phyloP scores from a whole-genome alignment of 1,140 invertebrate species.

The Monochamus saltuarius region DNA sequence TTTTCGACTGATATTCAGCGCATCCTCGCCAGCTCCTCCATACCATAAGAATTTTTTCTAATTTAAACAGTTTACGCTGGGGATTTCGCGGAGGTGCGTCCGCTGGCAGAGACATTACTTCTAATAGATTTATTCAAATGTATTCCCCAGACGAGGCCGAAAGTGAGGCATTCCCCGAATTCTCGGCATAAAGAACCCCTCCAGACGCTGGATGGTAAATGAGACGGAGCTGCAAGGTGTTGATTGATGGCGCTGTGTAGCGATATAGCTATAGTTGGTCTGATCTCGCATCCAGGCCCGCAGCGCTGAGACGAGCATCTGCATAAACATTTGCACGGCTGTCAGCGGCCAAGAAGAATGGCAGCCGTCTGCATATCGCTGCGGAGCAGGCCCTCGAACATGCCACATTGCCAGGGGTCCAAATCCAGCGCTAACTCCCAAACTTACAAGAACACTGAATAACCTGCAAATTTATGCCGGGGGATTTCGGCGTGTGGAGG shows the following conservation, averaged over 20 bases:
- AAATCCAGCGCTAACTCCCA: neutral
- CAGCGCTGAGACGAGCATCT: conserved; percentile 32
- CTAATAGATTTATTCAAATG: too few species aligned
- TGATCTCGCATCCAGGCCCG: conserved; percentile 23
- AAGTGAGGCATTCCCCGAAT: too few species aligned
- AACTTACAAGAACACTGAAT: conserved; percentile 12
- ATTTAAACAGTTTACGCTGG: too few species aligned
- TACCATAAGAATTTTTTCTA: too few species aligned
- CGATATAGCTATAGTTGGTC: conserved; percentile 23
- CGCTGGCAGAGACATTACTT: too few species aligned
- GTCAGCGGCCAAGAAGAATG: conserved; percentile 41
- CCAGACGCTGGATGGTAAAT: conserved; percentile 22
- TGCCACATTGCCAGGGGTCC: conserved; percentile 10
- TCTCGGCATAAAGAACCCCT: neutral
- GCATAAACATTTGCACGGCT: conserved; percentile 44
- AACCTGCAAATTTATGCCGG: conserved; percentile 5
- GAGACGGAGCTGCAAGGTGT: conserved; percentile 32
- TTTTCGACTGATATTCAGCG: too few species aligned
- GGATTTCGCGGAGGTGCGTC: too few species aligned
- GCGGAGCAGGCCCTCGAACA: conserved; percentile 21
- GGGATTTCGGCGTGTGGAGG: neutral
- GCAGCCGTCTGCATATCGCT: conserved; percentile 33
- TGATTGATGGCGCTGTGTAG: conserved; percentile 31
- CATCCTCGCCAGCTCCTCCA: too few species aligned
- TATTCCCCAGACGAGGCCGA: too few species aligned